These are phyloP conservation scores for Oncorhynchus nerka DNA, from an alignment of 2,113 vertebrate genomes.

Conservation along the genomic window DNA sequence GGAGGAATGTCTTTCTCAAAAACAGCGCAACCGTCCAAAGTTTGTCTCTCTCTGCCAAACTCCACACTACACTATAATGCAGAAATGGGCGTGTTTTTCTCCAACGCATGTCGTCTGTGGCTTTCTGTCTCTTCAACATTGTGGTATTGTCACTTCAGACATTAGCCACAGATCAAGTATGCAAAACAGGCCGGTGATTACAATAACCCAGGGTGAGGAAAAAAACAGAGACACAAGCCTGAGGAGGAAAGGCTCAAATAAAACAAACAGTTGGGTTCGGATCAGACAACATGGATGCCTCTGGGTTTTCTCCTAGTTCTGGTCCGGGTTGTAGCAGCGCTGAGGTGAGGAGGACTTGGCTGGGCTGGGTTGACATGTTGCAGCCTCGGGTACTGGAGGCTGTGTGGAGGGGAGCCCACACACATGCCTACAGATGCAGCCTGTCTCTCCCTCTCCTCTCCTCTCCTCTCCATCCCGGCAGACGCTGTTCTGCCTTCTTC, in stretches of 20 bases:
- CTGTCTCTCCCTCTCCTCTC: constrained; percentile 45
- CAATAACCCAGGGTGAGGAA: constrained; percentile 40
- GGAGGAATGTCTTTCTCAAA: constrained; percentile 6
- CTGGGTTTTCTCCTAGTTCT: constrained; percentile 25
- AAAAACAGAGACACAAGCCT: constrained; percentile 50
- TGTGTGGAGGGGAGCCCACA: constrained; percentile 52
- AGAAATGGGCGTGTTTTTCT: constrained; percentile 14
- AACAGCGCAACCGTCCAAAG: not conserved
- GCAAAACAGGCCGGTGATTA: constrained; percentile 66
- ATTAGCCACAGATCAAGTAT: constrained; percentile 67
- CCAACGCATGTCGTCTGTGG: constrained; percentile 26
- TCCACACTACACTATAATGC: constrained; percentile 1
- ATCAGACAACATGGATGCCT: constrained; percentile 20
- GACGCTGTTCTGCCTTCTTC: constrained; percentile 49
- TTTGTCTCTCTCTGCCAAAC: constrained; percentile 11
- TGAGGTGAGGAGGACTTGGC: constrained; percentile 11
- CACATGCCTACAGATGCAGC: constrained; percentile 56
- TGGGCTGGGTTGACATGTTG: constrained; percentile 56
- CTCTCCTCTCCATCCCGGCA: constrained; percentile 50
- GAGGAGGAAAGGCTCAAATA: constrained; percentile 34
- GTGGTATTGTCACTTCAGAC: constrained; percentile 47
- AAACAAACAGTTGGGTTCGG: constrained; percentile 31
- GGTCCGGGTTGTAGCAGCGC: constrained; percentile 30
- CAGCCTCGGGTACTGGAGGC: constrained; percentile 54
- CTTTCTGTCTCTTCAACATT: constrained; percentile 49